phyloP scores from a whole-genome alignment of 2,888 invertebrate species.

The Chorisops tibialis region DNA sequence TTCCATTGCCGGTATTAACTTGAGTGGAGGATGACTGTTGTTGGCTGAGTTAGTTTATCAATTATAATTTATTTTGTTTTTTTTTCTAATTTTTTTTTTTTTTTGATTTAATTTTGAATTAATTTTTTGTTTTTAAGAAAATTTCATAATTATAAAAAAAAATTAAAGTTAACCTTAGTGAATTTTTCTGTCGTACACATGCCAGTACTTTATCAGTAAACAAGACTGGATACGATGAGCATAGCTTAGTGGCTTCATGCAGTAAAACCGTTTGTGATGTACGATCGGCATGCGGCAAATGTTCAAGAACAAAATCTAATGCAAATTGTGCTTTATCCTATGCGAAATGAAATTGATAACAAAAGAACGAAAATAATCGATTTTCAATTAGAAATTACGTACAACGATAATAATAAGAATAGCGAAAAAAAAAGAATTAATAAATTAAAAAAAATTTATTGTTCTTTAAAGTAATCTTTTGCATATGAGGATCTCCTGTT shows the following conservation, averaged over 20 bases:
- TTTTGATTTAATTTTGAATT: not conserved
- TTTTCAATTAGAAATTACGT: not conserved
- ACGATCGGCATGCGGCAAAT: conserved; percentile 68
- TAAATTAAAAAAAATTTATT: too few relatives aligned
- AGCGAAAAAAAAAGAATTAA: too few relatives aligned
- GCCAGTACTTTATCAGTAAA: conserved; percentile 76
- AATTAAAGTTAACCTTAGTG: conserved; percentile 44
- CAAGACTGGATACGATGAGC: conserved; percentile 75
- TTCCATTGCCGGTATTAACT: conserved; percentile 58
- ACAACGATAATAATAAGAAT: not conserved
- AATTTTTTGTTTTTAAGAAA: too few relatives aligned
- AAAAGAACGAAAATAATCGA: conserved; percentile 9
- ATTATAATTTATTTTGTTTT: conserved; percentile 20
- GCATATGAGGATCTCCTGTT: too few relatives aligned
- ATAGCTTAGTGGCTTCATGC: conserved; percentile 75
- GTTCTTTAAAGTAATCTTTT: too few relatives aligned
- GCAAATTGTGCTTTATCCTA: conserved; percentile 79
- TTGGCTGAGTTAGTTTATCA: conserved; percentile 40
- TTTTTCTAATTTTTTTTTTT: not conserved
- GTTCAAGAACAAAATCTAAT: conserved; percentile 75
- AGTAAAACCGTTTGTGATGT: conserved; percentile 71
- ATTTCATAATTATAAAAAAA: conserved; percentile 3
- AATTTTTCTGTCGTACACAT: conserved; percentile 66
- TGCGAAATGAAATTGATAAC: conserved; percentile 34
- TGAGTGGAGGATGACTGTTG: conserved; percentile 44